A percentile compares a stretch with the other conserved stretches of the same genome.
These are phyloP conservation scores for Garra rufa DNA, from an alignment of 2,113 vertebrate genomes.

Conservation along the genomic window DNA sequence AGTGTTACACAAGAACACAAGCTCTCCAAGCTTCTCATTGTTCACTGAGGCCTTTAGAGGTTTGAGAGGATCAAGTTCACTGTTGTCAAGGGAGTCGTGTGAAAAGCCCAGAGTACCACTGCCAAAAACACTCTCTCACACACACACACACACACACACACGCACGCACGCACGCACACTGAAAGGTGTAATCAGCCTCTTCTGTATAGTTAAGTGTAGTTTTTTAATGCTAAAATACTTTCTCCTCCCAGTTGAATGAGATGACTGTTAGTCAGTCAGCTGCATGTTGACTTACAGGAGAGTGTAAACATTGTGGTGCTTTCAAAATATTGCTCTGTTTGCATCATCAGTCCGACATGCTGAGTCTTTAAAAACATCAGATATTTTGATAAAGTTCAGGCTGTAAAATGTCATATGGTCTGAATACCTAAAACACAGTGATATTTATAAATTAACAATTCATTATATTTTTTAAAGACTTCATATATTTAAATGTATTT, in stretches of 20 bases:
- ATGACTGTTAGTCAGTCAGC: neutral
- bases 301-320: neutral
- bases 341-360: neutral
- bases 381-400: neutral
- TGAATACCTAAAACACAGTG: neutral
- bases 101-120: conserved; percentile 35
- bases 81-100: conserved; percentile 39
- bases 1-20: conserved; percentile 40
- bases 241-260: neutral
- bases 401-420: neutral
- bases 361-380: neutral
- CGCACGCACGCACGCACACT: neutral
- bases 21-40: conserved; percentile 27
- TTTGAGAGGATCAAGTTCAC: conserved; percentile 50
- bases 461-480: neutral
- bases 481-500: no score
- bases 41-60: conserved; percentile 21
- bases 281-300: neutral
- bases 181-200: conserved; percentile 24
- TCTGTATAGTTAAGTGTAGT: neutral
- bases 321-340: conserved; percentile 17
- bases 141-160: neutral
- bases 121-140: neutral
- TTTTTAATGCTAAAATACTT: neutral
- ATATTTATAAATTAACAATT: neutral